Evolutionary conservation across 1,140 invertebrate species (phyloP).

Genomic region (Propsilocerus akamusi): DNA sequence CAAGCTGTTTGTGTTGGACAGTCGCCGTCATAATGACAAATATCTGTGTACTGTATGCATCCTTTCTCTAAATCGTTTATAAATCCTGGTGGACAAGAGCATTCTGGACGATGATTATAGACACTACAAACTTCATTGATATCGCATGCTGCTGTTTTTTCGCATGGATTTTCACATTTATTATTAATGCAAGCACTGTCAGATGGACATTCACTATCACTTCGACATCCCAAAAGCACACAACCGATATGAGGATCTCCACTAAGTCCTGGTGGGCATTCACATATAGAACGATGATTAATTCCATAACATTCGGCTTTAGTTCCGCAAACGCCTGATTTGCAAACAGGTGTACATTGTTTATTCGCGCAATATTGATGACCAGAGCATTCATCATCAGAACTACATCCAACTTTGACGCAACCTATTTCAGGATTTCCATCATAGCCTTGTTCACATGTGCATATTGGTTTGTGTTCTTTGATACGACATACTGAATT

Average conservation of each 20-base stretch:
- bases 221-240: conserved; percentile 52
- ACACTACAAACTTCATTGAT: conserved; percentile 51
- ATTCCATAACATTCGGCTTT: conserved; percentile 54
- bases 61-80: conserved; percentile 41
- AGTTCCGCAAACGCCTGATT: conserved; percentile 46
- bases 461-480: conserved; percentile 68
- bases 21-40: conserved; percentile 57
- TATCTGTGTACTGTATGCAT: conserved; percentile 39
- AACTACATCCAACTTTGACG: conserved; percentile 47
- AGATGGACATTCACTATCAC: conserved; percentile 52
- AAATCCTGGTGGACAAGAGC: conserved; percentile 59
- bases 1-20: conserved; percentile 70
- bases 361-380: conserved; percentile 59
- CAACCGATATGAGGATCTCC: conserved; percentile 66
- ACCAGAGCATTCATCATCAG: conserved; percentile 52
- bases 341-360: conserved; percentile 59
- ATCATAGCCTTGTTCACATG: conserved; percentile 58
- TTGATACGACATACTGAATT: conserved; percentile 62
- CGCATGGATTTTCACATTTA: conserved; percentile 60
- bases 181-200: conserved; percentile 61
- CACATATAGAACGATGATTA: conserved; percentile 53
- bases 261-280: conserved; percentile 56
- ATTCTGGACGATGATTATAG: conserved; percentile 54
- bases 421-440: conserved; percentile 65
- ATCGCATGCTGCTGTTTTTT: conserved; percentile 39